phyloP scores from a whole-genome alignment of 2,797 vertebrate species.

The Odontamblyopus lacepedii region DNA sequence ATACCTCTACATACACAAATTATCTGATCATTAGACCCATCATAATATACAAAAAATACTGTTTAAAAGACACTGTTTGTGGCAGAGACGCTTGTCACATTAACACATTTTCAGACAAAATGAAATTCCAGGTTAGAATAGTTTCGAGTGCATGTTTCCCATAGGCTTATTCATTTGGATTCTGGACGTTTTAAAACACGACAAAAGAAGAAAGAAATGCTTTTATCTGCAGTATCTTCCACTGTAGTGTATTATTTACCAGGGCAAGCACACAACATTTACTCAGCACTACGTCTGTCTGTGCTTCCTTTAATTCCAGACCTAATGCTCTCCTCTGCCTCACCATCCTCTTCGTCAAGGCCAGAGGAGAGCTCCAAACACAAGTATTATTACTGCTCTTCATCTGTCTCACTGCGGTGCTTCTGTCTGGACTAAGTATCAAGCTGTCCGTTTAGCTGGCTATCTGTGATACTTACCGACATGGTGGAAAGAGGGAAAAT shows the following conservation, averaged over 20 bases:
- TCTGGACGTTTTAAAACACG: background rate
- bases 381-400: constrained; percentile 11
- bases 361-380: constrained; percentile 27
- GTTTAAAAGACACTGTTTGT: too few species aligned
- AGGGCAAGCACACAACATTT: constrained; percentile 62
- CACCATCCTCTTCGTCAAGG: constrained; percentile 41
- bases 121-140: too few species aligned
- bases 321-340: constrained; percentile 48
- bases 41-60: too few species aligned
- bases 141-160: too few species aligned
- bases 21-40: too few species aligned
- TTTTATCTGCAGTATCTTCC: constrained; percentile 44
- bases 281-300: constrained; percentile 63
- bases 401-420: constrained; percentile 9
- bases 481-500: constrained; percentile 10
- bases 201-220: constrained; percentile 1
- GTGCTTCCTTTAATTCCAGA: constrained; percentile 51
- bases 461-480: constrained; percentile 3
- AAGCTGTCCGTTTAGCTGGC: background rate
- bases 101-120: too few species aligned
- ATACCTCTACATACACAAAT: too few species aligned
- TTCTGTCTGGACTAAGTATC: background rate
- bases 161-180: too few species aligned
- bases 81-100: too few species aligned
- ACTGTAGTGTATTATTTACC: constrained; percentile 61